Evolutionary conservation across 2,113 vertebrate species (phyloP), one percentile per base, ranked within the genome.

Genomic region (Pelecanus crispus): DNA sequence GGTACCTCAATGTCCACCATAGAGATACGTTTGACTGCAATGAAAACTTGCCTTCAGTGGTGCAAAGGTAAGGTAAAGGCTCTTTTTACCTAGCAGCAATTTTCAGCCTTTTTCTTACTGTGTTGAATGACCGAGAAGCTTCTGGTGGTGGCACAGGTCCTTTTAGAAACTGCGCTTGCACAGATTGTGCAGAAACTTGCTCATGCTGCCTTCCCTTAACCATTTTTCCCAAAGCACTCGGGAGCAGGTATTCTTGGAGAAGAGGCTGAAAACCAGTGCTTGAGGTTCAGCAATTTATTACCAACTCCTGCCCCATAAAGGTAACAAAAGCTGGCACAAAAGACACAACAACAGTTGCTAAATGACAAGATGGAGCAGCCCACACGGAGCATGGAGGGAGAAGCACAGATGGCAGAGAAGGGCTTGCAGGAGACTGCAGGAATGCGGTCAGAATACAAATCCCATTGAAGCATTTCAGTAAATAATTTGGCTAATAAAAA

Each of bases 351-450:
- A 19, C 94, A 96, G 93, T 94, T 96, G 95, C 84, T 95, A 71
- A 92, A 95, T 72, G 94, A 92, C 91, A 81, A 72, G 93, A 92
- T 44, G 89, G 95, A 97, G 89, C 96, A 92, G 84, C 95, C 87
- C 91, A 85, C 93, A 36, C 8, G 44, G 93, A 95, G 91, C 95
- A 82, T 4, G 78, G 68, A 72, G 87, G 66, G 87, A 87, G 90
- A 90, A 58, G 93, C 94, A 94, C 95, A 96, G 95, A 96, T 97
- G 95, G 96, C 84, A 82, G 92, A 82, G 94, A 85, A 95, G 74
- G 86, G 87, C 58, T 94, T 92, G 87, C 86, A 81, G 81, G 90
- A 97, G 89, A 32, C 93, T 75, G 84, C 3, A 3, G 90, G 90
- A 91, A 92, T 31, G 9, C 7, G 17, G 14, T 36, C 31, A 40